A percentile compares a stretch with the other conserved stretches of the same genome.
Conservation (phyloP, 2,797 vertebrate species). For the Nasua narica region DNA sequence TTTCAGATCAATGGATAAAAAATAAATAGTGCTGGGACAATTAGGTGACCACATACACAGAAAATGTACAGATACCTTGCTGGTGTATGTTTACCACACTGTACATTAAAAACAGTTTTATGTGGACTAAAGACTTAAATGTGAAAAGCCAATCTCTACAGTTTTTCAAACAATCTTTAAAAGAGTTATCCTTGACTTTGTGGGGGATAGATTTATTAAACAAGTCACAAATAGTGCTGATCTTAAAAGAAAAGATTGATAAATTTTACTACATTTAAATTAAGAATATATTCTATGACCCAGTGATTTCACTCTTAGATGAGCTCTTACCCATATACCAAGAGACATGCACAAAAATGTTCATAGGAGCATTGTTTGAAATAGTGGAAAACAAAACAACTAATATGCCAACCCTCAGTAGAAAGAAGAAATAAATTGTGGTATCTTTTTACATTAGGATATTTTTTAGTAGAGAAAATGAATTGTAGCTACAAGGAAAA, state of each 20-base stretch:
- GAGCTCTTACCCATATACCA: background rate
- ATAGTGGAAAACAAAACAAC: background rate
- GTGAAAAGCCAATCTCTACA: background rate
- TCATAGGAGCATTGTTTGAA: background rate
- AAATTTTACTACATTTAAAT: conserved; percentile 9
- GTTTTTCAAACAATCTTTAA: background rate
- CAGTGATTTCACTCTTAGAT: background rate
- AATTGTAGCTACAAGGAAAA: background rate
- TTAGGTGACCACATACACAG: background rate
- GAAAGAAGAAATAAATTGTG: background rate
- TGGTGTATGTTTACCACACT: background rate
- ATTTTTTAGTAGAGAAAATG: background rate
- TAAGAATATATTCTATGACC: background rate
- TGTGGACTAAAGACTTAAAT: background rate
- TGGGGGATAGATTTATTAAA: background rate
- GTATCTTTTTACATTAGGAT: background rate
- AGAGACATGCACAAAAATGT: background rate
- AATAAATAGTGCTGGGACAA: background rate
- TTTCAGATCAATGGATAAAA: background rate
- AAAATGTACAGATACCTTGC: background rate
- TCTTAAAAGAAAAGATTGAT: conserved; percentile 8
- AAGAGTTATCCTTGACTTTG: background rate
- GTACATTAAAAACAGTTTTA: background rate
- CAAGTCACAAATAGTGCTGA: background rate
- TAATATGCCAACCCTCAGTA: background rate